These are phyloP conservation scores for Vanacampus margaritifer DNA, from an alignment of 2,113 vertebrate genomes.

Conservation along the genomic window DNA sequence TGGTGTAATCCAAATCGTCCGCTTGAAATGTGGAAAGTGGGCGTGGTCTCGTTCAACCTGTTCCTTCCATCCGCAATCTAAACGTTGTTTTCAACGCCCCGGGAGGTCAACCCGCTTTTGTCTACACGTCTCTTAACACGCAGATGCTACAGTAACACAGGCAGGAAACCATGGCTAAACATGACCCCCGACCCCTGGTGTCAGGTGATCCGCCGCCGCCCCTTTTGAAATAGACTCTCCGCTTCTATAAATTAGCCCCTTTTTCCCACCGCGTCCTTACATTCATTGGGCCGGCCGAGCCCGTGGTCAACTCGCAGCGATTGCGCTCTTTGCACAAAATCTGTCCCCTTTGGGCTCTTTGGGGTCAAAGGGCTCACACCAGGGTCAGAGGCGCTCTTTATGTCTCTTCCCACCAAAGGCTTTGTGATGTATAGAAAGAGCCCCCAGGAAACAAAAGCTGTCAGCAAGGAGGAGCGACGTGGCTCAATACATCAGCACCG, in stretches of 20 bases:
- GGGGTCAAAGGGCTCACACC: constrained; percentile 93
- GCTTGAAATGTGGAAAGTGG: not conserved
- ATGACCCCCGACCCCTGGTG: constrained; percentile 85
- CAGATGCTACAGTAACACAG: constrained; percentile 98
- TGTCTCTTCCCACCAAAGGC: constrained; percentile 90
- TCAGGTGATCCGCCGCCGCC: constrained; percentile 89
- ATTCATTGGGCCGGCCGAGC: constrained; percentile 71
- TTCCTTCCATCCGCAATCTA: constrained; percentile 57
- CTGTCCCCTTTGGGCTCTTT: constrained; percentile 87
- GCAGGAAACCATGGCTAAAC: constrained; percentile 88
- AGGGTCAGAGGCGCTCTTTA: constrained; percentile 82
- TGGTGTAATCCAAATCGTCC: not conserved
- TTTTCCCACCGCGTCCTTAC: constrained; percentile 88
- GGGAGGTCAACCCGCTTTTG: constrained; percentile 80
- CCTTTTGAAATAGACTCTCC: constrained; percentile 93
- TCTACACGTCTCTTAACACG: constrained; percentile 83
- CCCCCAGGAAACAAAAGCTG: constrained; percentile 83
- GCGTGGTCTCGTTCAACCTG: not conserved
- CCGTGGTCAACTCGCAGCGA: constrained; percentile 73
- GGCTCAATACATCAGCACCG: constrained; percentile 91
- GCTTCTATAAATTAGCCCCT: constrained; percentile 88
- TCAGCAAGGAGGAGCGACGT: constrained; percentile 88
- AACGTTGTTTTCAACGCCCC: constrained; percentile 57
- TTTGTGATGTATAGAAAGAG: constrained; percentile 91
- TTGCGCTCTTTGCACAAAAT: constrained; percentile 81